A percentile compares a stretch with the other conserved stretches of the same genome.
Evolutionary conservation across 1,140 invertebrate genomes (phyloP).

Genomic region (Ylistrum balloti): DNA sequence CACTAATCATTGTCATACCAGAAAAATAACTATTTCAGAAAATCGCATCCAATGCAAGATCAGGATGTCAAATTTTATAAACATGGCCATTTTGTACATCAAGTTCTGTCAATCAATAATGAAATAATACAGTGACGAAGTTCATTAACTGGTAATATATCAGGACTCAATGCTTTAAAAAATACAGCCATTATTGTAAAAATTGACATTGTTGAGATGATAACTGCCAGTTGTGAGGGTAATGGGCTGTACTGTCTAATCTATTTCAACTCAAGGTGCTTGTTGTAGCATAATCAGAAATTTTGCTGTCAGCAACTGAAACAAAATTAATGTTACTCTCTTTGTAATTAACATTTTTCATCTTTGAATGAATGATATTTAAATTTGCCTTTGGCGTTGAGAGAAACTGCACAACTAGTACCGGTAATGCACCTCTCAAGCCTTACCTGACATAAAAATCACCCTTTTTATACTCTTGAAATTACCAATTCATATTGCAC

Average conservation of each 20-base stretch:
- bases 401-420: background rate
- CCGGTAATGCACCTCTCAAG: background rate
- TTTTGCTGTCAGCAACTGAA: background rate
- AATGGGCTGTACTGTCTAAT: background rate
- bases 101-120: background rate
- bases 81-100: too few species aligned
- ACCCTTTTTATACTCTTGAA: too few species aligned
- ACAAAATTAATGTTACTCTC: slow-evolving; percentile 16
- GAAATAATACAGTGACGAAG: background rate
- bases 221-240: background rate
- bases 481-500: too few species aligned
- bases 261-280: background rate
- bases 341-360: slow-evolving; percentile 29
- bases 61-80: too few species aligned
- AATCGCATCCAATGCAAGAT: too few species aligned
- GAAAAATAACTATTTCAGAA: too few species aligned
- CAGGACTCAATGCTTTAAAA: too few species aligned
- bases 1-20: too few species aligned
- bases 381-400: background rate
- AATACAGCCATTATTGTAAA: background rate
- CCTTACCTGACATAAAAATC: too few species aligned
- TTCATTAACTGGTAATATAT: background rate
- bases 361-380: background rate
- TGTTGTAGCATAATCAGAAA: background rate
- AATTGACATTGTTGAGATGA: background rate